These are phyloP conservation scores for Drosophila sechellia DNA, from an alignment of 1,140 invertebrate species.

Conservation along the genomic window DNA sequence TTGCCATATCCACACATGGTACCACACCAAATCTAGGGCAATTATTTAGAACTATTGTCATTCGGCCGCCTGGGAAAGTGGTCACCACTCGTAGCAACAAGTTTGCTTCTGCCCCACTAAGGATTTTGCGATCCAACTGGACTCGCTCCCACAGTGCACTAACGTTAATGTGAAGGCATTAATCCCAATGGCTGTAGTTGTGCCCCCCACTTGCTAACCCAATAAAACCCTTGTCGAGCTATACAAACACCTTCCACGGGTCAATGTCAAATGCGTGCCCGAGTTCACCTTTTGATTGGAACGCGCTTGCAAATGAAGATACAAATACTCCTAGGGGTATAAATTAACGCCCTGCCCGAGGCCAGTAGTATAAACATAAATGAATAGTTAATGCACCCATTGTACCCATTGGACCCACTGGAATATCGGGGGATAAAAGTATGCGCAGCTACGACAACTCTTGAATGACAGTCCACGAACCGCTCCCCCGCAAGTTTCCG, in stretches of 20 bases:
- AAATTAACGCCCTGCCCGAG: constrained; percentile 47
- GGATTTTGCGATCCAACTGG: constrained; percentile 14
- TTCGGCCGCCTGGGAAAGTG: constrained; percentile 25
- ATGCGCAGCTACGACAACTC: constrained; percentile 21
- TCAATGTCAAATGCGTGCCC: constrained; percentile 43
- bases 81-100: constrained; percentile 35
- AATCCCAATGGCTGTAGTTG: constrained; percentile 5
- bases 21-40: constrained; percentile 29
- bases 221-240: neutral
- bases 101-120: constrained; percentile 25
- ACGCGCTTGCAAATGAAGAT: constrained; percentile 47
- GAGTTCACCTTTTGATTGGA: constrained; percentile 33
- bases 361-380: constrained; percentile 37
- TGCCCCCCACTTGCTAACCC: neutral
- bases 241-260: constrained; percentile 23
- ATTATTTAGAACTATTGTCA: constrained; percentile 45
- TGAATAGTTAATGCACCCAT: constrained; percentile 35
- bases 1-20: neutral
- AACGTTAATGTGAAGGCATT: constrained; percentile 36
- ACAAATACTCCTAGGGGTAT: constrained; percentile 55
- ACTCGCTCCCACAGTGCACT: constrained; percentile 32
- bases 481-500: neutral
- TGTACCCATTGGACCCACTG: neutral
- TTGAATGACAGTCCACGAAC: constrained; percentile 12
- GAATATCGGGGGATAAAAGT: constrained; percentile 17